Base-by-base conservation (phyloP, 2,113 vertebrate genomes). In the Uropsilus gracilis region DNA sequence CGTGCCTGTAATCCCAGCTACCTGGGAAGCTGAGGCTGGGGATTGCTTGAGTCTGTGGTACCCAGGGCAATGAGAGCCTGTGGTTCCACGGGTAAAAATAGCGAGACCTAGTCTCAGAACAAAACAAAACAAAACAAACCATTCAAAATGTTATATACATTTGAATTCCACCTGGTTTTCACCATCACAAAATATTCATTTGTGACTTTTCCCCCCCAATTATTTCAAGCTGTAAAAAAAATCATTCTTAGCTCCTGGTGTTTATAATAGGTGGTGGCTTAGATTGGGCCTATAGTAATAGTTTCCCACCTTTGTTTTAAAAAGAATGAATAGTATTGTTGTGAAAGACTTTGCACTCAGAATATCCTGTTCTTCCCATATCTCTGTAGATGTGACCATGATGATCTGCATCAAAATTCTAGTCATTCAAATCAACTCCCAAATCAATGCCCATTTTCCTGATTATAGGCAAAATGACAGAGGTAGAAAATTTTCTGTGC, bases 151-250 rank as follows among this genome's bases (percentile, higher is more conserved):
- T 37, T 50, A 26, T 46, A 84, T 11, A 18, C 18, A 83, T 90
- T 71, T 63, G 66, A 84, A 76, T 87, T 66, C n/a, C 5, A 16
- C 61, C 1, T 84, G 44, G 37, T 82, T 87, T 91, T 85, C 42
- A 86, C 16, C 75, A 42, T 30, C 86, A 63, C 75, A 77, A 71
- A 59, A 61, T 63, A 32, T n/a, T 59, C 4, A n/a, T 13, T 69
- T 76, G 87, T 84, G 22, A 75, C 80, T 64, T 69, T 50, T 57
- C 37, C 66, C 8, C 42, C 30, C 5, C 66, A 90, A 10, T 90
- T 81, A 86, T 88, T 95, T 90, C 71, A 89, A 81, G 85, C 72
- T 37, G 18, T 46, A 76, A 44, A 63, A 89, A 14, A 63, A 89
- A 14, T 12, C 39, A 55, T 66, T 76, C 42, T 77, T 81, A 84